A percentile compares a stretch with the other conserved stretches of the same genome.
Evolutionary conservation across 2,113 vertebrate species (phyloP).

Genomic region (Corvus cornix): DNA sequence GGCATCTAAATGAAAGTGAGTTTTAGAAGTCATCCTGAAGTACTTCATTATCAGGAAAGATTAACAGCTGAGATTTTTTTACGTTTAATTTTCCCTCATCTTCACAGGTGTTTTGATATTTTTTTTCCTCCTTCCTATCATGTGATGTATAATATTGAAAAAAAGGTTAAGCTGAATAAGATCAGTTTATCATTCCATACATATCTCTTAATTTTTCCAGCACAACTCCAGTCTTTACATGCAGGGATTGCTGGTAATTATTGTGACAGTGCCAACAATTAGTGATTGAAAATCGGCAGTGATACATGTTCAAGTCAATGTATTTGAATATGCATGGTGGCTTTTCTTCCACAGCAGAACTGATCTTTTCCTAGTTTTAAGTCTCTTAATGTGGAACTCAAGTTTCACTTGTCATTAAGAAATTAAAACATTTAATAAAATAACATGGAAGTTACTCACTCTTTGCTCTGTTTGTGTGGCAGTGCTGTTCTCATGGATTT

Average conservation of each 20-base stretch:
- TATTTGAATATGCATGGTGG: not conserved
- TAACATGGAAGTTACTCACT: not conserved
- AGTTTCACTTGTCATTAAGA: not conserved
- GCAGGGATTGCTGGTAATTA: not conserved
- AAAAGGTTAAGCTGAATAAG: not conserved
- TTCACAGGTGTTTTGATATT: not conserved
- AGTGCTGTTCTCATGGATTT: not conserved
- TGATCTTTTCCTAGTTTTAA: not conserved
- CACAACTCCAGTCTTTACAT: not conserved
- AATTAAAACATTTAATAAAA: not conserved
- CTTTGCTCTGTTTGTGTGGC: not conserved
- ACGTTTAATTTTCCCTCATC: constrained; percentile 31
- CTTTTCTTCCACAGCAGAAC: not conserved
- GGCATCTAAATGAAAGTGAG: constrained; percentile 65
- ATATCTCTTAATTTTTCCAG: not conserved
- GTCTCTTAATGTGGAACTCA: not conserved
- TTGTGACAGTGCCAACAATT: not conserved
- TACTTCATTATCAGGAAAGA: constrained; percentile 63
- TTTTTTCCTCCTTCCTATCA: not conserved
- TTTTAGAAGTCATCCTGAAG: constrained; percentile 57
- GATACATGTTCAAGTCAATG: not conserved
- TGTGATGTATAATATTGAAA: not conserved
- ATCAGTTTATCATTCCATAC: not conserved
- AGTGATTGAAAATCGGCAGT: not conserved
- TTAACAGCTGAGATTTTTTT: constrained; percentile 31